Conservation (phyloP, 92 coral and sea anemone species). For the Porites rus region DNA sequence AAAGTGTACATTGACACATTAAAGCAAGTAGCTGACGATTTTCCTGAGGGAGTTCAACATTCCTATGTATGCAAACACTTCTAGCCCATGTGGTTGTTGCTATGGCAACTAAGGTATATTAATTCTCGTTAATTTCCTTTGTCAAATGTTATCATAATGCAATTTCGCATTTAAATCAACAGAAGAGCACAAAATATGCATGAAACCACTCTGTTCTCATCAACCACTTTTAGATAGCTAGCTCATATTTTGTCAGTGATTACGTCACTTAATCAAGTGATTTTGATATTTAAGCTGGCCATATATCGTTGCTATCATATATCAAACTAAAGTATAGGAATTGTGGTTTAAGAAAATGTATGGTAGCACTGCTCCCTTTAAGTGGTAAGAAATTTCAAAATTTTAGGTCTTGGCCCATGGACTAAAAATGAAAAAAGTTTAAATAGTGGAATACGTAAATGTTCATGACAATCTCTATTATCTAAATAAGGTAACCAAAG, state of each 20-base stretch:
- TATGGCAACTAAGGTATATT: no score
- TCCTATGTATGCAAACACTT: no score
- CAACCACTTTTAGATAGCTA: conserved; percentile 17
- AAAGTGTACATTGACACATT: conserved; percentile 2
- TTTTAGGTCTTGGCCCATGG: conserved; percentile 35
- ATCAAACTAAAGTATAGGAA: conserved; percentile 31
- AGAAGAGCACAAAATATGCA: neutral
- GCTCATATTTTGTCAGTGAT: conserved; percentile 30
- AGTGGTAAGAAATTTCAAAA: conserved; percentile 11
- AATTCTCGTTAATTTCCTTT: no score
- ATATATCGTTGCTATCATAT: conserved; percentile 32
- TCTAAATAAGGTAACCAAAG: no score
- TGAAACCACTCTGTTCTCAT: conserved; percentile 7
- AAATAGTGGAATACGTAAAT: no score
- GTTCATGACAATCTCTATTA: no score
- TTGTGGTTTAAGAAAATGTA: conserved; percentile 21
- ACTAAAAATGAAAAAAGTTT: neutral
- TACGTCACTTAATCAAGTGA: conserved; percentile 43
- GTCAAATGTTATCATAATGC: no score
- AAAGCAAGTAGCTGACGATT: conserved; percentile 8
- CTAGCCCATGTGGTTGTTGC: no score
- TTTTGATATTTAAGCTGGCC: conserved; percentile 34
- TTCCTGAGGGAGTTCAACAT: neutral
- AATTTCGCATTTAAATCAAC: no score
- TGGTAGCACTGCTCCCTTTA: conserved; percentile 25